phyloP scores from a whole-genome alignment of 1,140 invertebrate genomes.

The Drosophila yakuba region DNA sequence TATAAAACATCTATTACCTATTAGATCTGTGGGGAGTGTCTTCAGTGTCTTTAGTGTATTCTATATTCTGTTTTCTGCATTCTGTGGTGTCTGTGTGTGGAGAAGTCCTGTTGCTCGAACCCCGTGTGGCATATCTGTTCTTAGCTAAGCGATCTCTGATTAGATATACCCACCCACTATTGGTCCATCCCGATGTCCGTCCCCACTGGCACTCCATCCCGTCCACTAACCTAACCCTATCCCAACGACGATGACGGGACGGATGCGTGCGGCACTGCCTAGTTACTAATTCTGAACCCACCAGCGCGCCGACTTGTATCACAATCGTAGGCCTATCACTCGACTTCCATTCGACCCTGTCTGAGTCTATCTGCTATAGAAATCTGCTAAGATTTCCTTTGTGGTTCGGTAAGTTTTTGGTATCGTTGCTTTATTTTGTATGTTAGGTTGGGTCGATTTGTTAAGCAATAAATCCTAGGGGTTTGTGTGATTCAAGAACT shows the following conservation, averaged over 20 bases:
- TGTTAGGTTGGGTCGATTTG: conserved; percentile 1
- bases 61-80: neutral
- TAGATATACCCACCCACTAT: conserved; percentile 42
- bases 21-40: conserved; percentile 41
- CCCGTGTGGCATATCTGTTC: conserved; percentile 31
- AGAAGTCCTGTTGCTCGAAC: conserved; percentile 12
- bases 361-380: conserved; percentile 27
- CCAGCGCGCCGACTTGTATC: conserved; percentile 65
- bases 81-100: conserved; percentile 9
- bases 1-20: conserved; percentile 80
- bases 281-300: conserved; percentile 40
- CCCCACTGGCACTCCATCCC: conserved; percentile 6
- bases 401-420: conserved; percentile 45
- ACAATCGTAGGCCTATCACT: conserved; percentile 51
- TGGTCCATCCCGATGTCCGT: conserved; percentile 52
- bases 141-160: conserved; percentile 66
- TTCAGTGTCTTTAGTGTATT: conserved; percentile 2
- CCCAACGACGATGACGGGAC: conserved; percentile 50
- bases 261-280: conserved; percentile 54
- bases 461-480: neutral
- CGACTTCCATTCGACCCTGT: conserved; percentile 1
- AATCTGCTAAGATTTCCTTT: conserved; percentile 37
- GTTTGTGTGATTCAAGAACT: neutral
- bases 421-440: conserved; percentile 36
- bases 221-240: conserved; percentile 16